Evolutionary conservation across 2,888 invertebrate genomes (phyloP).

Genomic region (Cynaeus angustus): DNA sequence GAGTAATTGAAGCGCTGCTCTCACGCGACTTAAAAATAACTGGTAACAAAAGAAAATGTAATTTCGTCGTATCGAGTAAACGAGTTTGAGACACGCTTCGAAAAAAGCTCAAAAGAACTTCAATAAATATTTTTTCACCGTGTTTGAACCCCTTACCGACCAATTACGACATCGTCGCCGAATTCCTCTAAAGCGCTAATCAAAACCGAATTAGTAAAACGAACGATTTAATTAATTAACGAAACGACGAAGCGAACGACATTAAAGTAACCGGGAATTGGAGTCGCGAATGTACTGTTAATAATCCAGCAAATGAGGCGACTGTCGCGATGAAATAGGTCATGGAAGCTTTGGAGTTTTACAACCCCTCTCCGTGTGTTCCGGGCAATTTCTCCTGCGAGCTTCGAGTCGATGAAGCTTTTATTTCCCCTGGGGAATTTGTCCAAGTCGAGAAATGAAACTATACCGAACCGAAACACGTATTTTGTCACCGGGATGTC

Average conservation of each 20-base stretch:
- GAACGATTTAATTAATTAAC: conserved; percentile 52
- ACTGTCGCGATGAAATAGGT: conserved; percentile 65
- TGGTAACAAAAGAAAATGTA: conserved; percentile 7
- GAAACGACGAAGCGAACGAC: conserved; percentile 47
- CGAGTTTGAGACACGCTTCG: conserved; percentile 1
- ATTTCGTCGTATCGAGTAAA: conserved; percentile 1
- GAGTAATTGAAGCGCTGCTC: conserved; percentile 8
- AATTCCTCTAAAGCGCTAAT: conserved; percentile 13
- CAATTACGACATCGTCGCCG: neutral
- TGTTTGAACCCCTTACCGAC: neutral
- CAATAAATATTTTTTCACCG: neutral
- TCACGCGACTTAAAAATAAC: conserved; percentile 26
- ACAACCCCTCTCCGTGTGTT: conserved; percentile 66
- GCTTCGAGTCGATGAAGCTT: conserved; percentile 70
- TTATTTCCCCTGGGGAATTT: conserved; percentile 70
- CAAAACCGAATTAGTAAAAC: conserved; percentile 44
- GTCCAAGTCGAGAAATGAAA: conserved; percentile 66
- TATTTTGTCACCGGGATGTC: conserved; percentile 67
- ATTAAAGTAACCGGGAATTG: conserved; percentile 50
- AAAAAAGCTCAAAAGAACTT: neutral
- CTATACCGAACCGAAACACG: conserved; percentile 68
- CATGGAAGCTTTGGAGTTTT: conserved; percentile 65
- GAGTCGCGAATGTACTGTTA: conserved; percentile 61
- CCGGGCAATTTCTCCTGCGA: conserved; percentile 69
- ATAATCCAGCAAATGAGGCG: conserved; percentile 69